phyloP scores from a whole-genome alignment of 2,797 vertebrate genomes.

The Phataginus tricuspis region DNA sequence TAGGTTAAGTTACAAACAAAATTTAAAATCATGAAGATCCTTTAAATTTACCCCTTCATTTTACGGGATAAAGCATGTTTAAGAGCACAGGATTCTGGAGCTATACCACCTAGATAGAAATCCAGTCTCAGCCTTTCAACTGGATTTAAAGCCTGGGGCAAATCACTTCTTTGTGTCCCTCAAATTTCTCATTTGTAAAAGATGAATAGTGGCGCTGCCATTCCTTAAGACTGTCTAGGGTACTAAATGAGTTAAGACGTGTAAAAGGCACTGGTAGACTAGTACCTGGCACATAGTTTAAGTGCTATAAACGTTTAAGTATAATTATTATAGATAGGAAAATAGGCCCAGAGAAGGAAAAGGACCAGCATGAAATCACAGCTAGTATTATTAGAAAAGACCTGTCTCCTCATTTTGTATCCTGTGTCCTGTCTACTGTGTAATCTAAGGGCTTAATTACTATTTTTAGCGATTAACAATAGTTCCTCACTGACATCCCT shows the following conservation, averaged over 20 bases:
- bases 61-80: not conserved
- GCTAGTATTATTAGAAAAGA: not conserved
- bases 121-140: not conserved
- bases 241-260: not conserved
- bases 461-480: slow-evolving; percentile 20
- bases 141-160: slow-evolving; percentile 5
- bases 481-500: not conserved
- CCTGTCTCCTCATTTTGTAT: not conserved
- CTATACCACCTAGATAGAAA: slow-evolving; percentile 24
- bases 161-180: not conserved
- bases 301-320: not conserved
- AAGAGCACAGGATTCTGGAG: slow-evolving; percentile 31
- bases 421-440: not conserved
- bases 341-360: not conserved
- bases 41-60: not conserved
- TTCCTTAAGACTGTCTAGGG: not conserved
- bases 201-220: not conserved
- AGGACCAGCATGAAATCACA: not conserved
- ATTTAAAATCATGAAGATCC: not conserved
- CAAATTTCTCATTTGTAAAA: slow-evolving; percentile 50
- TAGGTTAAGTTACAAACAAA: slow-evolving; percentile 6
- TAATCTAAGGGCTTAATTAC: not conserved
- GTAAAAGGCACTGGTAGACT: not conserved
- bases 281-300: not conserved
- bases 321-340: not conserved